Percentiles rank a stretch among this genome's conserved stretches.
Conservation (phyloP, 2,797 vertebrate genomes). For the Spinus olivaceus region DNA sequence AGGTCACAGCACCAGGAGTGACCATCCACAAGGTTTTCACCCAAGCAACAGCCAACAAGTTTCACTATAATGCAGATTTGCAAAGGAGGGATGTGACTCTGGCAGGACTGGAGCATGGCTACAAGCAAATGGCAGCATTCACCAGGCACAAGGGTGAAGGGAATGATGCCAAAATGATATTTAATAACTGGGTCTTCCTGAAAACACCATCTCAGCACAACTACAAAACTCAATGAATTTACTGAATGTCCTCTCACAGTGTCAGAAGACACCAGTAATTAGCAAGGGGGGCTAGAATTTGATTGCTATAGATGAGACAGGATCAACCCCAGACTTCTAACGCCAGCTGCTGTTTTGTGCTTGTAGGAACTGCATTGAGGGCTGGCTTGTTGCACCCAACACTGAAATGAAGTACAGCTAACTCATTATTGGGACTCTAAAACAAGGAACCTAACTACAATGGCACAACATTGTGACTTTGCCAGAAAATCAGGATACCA, state of each 20-base stretch:
- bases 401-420: neutral
- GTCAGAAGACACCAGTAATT: neutral
- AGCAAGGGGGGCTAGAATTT: neutral
- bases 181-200: neutral
- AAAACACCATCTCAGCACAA: neutral
- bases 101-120: neutral
- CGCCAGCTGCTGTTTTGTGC: fast-evolving
- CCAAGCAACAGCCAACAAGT: neutral
- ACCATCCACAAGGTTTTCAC: neutral
- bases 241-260: neutral
- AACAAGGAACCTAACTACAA: neutral
- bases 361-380: neutral
- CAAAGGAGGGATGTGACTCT: neutral
- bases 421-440: neutral
- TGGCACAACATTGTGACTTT: neutral
- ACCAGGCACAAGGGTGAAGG: neutral
- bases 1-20: neutral
- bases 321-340: neutral
- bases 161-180: neutral
- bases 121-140: fast-evolving
- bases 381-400: neutral
- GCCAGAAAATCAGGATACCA: neutral
- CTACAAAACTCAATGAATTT: neutral
- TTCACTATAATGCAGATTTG: neutral
- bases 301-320: neutral